Evolutionary conservation across 2,797 vertebrate genomes (phyloP).

Genomic region (Darevskia mixta): DNA sequence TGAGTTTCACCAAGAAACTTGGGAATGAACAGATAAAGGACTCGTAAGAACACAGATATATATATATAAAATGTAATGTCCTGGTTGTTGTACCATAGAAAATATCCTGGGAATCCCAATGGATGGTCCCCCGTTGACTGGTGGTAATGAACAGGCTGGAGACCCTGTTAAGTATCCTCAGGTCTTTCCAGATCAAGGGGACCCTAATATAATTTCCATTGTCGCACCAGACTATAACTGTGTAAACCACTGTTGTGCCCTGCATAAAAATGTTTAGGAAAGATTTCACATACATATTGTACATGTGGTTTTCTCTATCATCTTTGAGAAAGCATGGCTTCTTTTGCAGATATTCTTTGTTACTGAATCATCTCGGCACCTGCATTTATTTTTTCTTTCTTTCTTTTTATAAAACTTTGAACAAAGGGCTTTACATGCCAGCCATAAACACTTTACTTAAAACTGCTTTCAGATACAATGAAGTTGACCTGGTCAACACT

Average conservation of each 20-base stretch:
- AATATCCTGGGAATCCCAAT: not conserved
- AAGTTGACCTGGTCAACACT: slow-evolving; percentile 1
- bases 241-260: rapidly evolving
- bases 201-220: not conserved
- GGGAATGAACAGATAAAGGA: not conserved
- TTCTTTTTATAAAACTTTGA: not conserved
- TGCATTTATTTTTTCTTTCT: not conserved
- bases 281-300: not conserved
- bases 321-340: not conserved
- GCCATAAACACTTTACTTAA: not conserved
- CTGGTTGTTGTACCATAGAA: not conserved
- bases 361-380: not conserved
- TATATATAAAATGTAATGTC: not conserved
- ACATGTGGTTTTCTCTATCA: not conserved
- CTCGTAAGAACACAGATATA: not conserved
- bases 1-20: not conserved
- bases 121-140: not conserved
- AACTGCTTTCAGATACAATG: not conserved
- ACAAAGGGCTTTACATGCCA: not conserved
- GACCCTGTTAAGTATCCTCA: not conserved
- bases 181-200: not conserved
- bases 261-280: rapidly evolving
- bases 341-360: not conserved
- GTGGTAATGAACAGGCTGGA: not conserved
- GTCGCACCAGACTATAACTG: not conserved